A percentile compares a stretch with the other conserved stretches of the same genome.
Conservation (phyloP, 1,140 invertebrate species). For the Drosophila kurseongensis region DNA sequence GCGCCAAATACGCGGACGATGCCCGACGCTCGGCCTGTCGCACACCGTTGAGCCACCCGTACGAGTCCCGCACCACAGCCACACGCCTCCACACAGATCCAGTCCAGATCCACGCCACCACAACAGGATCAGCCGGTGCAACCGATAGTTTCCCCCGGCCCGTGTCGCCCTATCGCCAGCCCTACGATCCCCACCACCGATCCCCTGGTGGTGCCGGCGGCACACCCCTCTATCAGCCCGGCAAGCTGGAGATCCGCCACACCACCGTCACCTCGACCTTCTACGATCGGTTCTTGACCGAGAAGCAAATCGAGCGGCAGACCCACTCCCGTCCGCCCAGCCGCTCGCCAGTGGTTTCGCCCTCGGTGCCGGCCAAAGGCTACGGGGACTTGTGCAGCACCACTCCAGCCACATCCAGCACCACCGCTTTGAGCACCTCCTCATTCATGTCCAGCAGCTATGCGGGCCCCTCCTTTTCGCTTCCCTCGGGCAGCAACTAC, state of each 20-base stretch:
- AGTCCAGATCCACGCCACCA: constrained; percentile 10
- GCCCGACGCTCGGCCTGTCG: constrained; percentile 74
- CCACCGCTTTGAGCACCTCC: constrained; percentile 16
- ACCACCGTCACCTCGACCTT: constrained; percentile 84
- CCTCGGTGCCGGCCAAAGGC: constrained; percentile 66
- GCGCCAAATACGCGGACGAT: constrained; percentile 77
- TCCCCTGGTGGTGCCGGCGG: constrained; percentile 20
- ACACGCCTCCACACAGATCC: constrained; percentile 37
- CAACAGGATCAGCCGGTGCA: constrained; percentile 26
- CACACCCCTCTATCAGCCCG: constrained; percentile 72
- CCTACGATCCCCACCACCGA: constrained; percentile 56
- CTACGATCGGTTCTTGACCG: constrained; percentile 81
- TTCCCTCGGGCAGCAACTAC: constrained; percentile 47
- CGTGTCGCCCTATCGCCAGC: constrained; percentile 71
- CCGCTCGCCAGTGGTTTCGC: constrained; percentile 70
- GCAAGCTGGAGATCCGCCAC: constrained; percentile 81
- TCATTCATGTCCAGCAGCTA: constrained; percentile 61
- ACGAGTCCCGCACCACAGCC: constrained; percentile 61
- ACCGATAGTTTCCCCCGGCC: constrained; percentile 53
- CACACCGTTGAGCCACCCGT: constrained; percentile 71
- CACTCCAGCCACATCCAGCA: constrained; percentile 27
- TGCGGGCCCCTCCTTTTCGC: constrained; percentile 44
- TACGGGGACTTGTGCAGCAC: constrained; percentile 52
- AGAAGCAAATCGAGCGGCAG: constrained; percentile 78
- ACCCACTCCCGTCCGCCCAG: constrained; percentile 64